Evolutionary conservation across 2,113 vertebrate species (phyloP).

Genomic region (Addax nasomaculatus): DNA sequence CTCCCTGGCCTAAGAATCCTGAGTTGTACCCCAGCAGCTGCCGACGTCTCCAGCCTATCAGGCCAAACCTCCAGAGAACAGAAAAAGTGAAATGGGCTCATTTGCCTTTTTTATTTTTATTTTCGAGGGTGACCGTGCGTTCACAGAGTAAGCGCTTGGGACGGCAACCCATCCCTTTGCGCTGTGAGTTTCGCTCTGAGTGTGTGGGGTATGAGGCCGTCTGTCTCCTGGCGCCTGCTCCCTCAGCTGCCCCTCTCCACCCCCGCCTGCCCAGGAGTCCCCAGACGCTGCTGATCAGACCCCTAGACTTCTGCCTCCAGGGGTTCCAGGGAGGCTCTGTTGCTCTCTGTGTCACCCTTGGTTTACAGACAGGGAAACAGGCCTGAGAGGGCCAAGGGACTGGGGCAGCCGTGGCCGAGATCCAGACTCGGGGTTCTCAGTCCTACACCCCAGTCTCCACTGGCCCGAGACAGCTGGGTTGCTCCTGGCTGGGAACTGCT

Average conservation of each 20-base stretch:
- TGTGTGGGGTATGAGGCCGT: rapidly evolving
- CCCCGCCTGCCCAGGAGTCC: rapidly evolving
- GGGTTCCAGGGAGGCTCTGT: neutral
- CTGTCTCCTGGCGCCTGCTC: neutral
- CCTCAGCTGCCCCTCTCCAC: too few relatives aligned
- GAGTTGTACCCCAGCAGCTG: rapidly evolving
- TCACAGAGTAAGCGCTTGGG: neutral
- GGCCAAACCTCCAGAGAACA: neutral
- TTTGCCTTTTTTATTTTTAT: constrained; percentile 26
- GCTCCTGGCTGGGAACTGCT: neutral
- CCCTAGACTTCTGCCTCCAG: neutral
- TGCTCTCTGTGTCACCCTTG: neutral
- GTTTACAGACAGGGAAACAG: neutral
- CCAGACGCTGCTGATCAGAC: neutral
- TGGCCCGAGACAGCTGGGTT: rapidly evolving
- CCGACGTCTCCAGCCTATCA: rapidly evolving
- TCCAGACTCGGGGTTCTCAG: rapidly evolving
- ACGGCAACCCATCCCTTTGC: neutral
- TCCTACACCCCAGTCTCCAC: rapidly evolving
- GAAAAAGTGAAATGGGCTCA: constrained; percentile 46
- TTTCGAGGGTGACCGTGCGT: neutral
- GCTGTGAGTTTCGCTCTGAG: neutral
- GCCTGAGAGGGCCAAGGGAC: neutral
- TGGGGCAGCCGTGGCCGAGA: rapidly evolving
- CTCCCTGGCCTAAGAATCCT: rapidly evolving